Conservation (phyloP, 2,888 invertebrate species). For the Odontocolon sp. region DNA sequence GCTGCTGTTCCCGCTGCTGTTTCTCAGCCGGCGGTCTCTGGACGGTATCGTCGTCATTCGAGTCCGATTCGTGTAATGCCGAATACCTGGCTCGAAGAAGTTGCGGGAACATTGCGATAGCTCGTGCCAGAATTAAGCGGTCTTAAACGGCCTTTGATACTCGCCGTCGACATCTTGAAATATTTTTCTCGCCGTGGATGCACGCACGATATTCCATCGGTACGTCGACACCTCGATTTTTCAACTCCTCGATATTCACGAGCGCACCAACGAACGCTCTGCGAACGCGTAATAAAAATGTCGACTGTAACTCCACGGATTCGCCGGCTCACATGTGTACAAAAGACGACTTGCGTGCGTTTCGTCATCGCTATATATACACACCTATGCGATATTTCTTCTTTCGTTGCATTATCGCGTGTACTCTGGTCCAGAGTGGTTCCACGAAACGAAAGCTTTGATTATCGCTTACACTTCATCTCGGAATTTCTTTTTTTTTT, state of each 20-base stretch:
- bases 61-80: slow-evolving; percentile 56
- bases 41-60: slow-evolving; percentile 48
- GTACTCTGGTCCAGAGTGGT: neutral
- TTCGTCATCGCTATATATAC: slow-evolving; percentile 23
- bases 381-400: slow-evolving; percentile 37
- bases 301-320: slow-evolving; percentile 52
- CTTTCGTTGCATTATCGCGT: slow-evolving; percentile 10
- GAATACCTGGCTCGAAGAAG: too few species aligned
- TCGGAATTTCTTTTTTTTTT: neutral
- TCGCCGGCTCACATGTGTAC: slow-evolving; percentile 10
- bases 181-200: slow-evolving; percentile 50
- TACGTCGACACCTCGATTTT: slow-evolving; percentile 52
- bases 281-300: slow-evolving; percentile 51
- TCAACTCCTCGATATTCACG: slow-evolving; percentile 49
- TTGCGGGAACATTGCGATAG: slow-evolving; percentile 42
- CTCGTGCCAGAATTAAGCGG: slow-evolving; percentile 69
- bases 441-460: slow-evolving; percentile 16
- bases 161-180: slow-evolving; percentile 70
- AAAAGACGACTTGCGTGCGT: slow-evolving; percentile 16
- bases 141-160: slow-evolving; percentile 74
- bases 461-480: slow-evolving; percentile 7
- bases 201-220: slow-evolving; percentile 28
- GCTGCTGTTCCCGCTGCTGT: slow-evolving; percentile 31
- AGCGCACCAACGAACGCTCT: slow-evolving; percentile 21
- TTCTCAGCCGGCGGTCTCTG: slow-evolving; percentile 40